These are phyloP conservation scores for Leucopsar rothschildi DNA, from an alignment of 2,113 vertebrate genomes.

Conservation along the genomic window DNA sequence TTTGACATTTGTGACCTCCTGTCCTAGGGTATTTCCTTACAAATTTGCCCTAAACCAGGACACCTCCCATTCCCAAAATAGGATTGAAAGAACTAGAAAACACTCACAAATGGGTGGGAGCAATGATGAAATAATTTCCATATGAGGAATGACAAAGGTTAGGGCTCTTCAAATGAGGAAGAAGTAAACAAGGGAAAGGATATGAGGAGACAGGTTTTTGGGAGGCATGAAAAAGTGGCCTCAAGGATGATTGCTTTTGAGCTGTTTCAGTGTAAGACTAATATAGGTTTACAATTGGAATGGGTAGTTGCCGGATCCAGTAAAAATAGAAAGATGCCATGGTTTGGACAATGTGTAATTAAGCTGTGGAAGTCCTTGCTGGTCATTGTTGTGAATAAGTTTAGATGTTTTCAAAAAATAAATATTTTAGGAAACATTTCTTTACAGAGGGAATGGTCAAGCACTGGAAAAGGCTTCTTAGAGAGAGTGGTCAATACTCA, in stretches of 20 bases:
- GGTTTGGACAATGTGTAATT: not conserved
- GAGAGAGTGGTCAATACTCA: fast-evolving
- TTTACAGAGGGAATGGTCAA: not conserved
- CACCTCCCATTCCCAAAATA: not conserved
- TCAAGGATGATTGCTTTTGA: not conserved
- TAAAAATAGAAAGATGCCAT: not conserved
- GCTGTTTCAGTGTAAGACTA: not conserved
- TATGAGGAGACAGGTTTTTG: fast-evolving
- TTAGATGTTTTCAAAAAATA: not conserved
- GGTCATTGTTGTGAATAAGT: not conserved
- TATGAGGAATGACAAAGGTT: not conserved
- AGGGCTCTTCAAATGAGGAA: not conserved
- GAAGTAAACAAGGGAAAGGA: not conserved
- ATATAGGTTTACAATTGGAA: not conserved
- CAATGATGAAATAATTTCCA: not conserved
- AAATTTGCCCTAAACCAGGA: not conserved
- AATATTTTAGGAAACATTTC: not conserved
- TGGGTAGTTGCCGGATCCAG: not conserved
- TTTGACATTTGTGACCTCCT: not conserved
- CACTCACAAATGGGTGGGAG: not conserved
- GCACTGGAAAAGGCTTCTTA: not conserved
- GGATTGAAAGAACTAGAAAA: not conserved
- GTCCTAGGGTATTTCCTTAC: not conserved
- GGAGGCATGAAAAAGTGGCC: not conserved
- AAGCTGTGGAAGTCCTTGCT: not conserved